Conservation (phyloP, 2,113 vertebrate genomes). For the Malurus cyaneus region DNA sequence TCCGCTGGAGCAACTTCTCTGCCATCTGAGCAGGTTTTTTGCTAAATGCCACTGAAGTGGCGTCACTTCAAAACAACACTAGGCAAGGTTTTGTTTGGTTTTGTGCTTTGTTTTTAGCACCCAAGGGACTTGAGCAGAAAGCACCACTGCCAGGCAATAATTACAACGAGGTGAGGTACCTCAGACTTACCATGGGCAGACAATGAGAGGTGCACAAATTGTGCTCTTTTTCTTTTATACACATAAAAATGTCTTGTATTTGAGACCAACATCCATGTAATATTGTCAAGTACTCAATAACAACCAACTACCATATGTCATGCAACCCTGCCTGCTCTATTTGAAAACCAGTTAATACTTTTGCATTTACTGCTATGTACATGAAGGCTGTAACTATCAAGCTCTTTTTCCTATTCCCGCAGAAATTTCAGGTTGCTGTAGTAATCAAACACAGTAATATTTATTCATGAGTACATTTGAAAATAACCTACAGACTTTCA, state of each 20-base stretch:
- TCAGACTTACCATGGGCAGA: neutral
- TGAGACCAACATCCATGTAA: constrained; percentile 3
- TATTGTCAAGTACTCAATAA: constrained; percentile 14
- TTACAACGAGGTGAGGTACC: neutral
- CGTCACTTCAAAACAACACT: constrained; percentile 72
- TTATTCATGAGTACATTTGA: neutral
- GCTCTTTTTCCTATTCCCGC: neutral
- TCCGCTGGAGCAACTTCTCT: constrained; percentile 72
- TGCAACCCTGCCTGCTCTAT: constrained; percentile 32
- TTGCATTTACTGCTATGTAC: neutral
- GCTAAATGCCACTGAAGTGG: constrained; percentile 74
- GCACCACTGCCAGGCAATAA: neutral
- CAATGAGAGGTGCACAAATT: neutral
- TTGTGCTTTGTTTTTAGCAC: constrained; percentile 51
- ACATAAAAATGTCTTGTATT: neutral
- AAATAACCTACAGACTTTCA: constrained; percentile 6
- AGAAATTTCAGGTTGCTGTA: neutral
- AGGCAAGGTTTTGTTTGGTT: constrained; percentile 69
- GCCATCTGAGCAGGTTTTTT: constrained; percentile 75
- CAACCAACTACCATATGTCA: constrained; percentile 60
- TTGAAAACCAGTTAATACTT: constrained; percentile 59
- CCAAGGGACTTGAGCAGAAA: constrained; percentile 21
- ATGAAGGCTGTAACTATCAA: neutral
- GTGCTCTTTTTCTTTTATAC: neutral
- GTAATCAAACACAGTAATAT: neutral